Base-by-base conservation (phyloP, 92 coral and sea anemone genomes). In the Blastomussa wellsi region DNA sequence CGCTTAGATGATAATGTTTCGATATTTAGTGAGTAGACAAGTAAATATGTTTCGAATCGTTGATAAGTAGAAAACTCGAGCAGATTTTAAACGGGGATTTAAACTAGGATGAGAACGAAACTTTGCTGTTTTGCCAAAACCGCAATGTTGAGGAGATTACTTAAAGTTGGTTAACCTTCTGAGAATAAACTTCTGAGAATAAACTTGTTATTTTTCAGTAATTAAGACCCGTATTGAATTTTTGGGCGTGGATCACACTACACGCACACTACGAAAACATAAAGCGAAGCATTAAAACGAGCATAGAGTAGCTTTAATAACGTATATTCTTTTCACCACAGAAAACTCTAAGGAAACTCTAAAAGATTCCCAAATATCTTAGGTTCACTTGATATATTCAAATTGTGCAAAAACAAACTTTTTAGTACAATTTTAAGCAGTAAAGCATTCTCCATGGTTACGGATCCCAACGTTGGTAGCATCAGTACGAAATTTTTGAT, bases 131-230 rank as follows among this genome's bases (percentile, higher is more conserved):
- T 29, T 39, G 0, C n/a, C n/a, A 39, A 62, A 79, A 79, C 83
- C 83, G 57, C 83, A 79, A 79, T n/a, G 36, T 38, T 62, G 44
- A 3, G n/a, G 55, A 77, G 73, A 64, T 79, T 37, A 79, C 72
- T 66, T 80, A 47, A 80, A 67, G 76, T 68, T 1, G n/a, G 14
- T 28, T 39, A 79, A 39, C 26, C 57, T 38, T 53, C 64, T 22
- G 16, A n/a, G 55, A 37, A 62, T 38, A 62, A 76, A 65, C 51
- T 39, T 39, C 64, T 22, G 16, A n/a, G 55, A 37, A 62, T 38
- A 62, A 76, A 65, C 51, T 39, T 39, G 47, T 20, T 33, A 52
- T 51, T 33, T 26, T 26, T 38, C 10, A 77, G 74, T 15, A 79
- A 79, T 79, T 79, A 79, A n/a, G 4, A 32, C 42, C 72, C 39